Base-by-base conservation (phyloP, 2,797 vertebrate species). In the Schizothorax lantsangensis region DNA sequence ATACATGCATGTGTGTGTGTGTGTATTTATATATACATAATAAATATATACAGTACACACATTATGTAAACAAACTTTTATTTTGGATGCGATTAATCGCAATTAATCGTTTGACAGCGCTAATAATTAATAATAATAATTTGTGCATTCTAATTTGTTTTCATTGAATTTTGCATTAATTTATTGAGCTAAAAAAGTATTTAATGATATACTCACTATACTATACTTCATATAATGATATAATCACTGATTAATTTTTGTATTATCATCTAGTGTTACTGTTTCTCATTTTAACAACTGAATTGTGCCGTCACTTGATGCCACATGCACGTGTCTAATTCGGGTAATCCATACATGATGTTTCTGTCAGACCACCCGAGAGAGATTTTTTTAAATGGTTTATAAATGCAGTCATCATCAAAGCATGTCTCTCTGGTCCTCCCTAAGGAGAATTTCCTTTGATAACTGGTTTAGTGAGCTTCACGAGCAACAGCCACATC, bases 391-490 rank as follows among this genome's bases (percentile, higher is more conserved):
- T 33, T 12, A 0, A 40, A 79, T 3, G 2, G 36, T 72, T 38
- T 79, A 59, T 69, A 43, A 85, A 79, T 1, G 47, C 49, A 79
- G 49, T 72, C 75, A 38, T 74, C 69, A 75, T 81, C 85, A 86
- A 86, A 86, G 71, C 79, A n/a, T 64, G 66, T 71, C 77, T 72
- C 77, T 62, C 40, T 9, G 12, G 64, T 79, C 64, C 69, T 75
- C 85, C 85, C 79, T 81, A 38, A 81, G 79, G 85, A 86, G 30
- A 66, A 1, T 38, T 86, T 81, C 57, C 79, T 86, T 86, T 86
- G 79, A 86, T 88, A 86, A 81, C 79, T 59, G 79, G 78, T 88
- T 74, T 88, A 77, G 79, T 64, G 69, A 81, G 68, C 78, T 74
- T 64, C 69, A 64, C 68, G 5, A 81, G 79, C 71, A 52, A 66